Conservation (phyloP, 2,797 vertebrate genomes). For the Microctenopoma steveboyesi region DNA sequence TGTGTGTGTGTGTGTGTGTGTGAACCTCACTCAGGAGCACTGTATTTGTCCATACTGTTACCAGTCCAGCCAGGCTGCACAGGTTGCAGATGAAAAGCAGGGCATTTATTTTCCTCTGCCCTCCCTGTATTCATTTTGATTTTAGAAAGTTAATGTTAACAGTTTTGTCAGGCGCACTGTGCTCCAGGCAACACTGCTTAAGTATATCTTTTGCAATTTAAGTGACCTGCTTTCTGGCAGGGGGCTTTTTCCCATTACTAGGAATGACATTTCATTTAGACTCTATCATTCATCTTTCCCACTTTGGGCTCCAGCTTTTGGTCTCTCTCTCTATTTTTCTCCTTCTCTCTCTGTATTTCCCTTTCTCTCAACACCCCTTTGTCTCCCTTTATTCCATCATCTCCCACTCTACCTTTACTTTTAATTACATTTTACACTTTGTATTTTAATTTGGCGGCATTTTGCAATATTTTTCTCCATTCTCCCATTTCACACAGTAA, state of each 20-base stretch:
- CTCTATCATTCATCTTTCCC: constrained; percentile 80
- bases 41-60: constrained; percentile 32
- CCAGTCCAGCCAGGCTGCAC: constrained; percentile 13
- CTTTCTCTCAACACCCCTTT: neutral
- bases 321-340: constrained; percentile 1
- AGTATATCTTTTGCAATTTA: constrained; percentile 84
- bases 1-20: constrained; percentile 1
- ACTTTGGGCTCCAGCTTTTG: constrained; percentile 19
- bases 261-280: constrained; percentile 85
- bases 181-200: constrained; percentile 78
- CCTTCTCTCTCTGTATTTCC: neutral
- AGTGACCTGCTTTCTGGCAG: constrained; percentile 80
- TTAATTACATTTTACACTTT: constrained; percentile 7
- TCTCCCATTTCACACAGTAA: neutral
- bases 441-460: neutral
- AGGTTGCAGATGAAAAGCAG: constrained; percentile 30
- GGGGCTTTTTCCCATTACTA: constrained; percentile 80
- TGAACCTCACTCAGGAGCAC: neutral
- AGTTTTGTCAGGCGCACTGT: constrained; percentile 74
- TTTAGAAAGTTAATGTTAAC: constrained; percentile 77
- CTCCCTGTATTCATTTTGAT: constrained; percentile 59
- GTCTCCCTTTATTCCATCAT: neutral
- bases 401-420: neutral
- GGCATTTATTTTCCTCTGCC: constrained; percentile 39
- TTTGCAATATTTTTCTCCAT: neutral